Evolutionary conservation across 2,797 vertebrate genomes (phyloP).

Genomic region (Crax fasciolata): DNA sequence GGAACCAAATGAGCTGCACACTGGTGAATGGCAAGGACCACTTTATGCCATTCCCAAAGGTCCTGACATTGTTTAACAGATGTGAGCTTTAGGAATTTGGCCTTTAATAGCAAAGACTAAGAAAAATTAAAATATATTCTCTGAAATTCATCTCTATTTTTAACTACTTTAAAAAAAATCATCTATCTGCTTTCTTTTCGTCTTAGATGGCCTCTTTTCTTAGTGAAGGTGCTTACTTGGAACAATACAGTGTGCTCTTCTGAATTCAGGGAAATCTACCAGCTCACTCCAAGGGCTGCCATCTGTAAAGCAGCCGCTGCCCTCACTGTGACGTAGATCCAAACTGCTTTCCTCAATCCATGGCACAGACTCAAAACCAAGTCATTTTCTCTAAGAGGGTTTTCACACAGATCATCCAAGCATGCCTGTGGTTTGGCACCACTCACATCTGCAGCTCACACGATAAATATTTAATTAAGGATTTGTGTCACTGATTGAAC

Average conservation of each 20-base stretch:
- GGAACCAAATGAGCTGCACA: background rate
- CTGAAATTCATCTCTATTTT: background rate
- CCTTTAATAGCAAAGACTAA: background rate
- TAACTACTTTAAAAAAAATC: background rate
- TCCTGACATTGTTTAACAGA: background rate
- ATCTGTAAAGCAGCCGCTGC: background rate
- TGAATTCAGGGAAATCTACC: background rate
- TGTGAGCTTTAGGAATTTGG: background rate
- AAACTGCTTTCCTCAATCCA: background rate
- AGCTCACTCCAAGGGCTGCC: background rate
- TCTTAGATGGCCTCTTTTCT: background rate
- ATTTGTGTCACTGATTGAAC: slow-evolving; percentile 72
- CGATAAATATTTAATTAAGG: slow-evolving; percentile 75
- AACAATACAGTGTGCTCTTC: background rate
- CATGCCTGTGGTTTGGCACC: slow-evolving; percentile 67
- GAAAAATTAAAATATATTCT: background rate
- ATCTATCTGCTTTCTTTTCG: background rate
- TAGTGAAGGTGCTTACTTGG: background rate
- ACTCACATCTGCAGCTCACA: slow-evolving; percentile 55
- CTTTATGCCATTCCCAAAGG: background rate
- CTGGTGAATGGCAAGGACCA: background rate
- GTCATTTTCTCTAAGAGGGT: slow-evolving; percentile 29
- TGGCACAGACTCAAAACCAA: slow-evolving; percentile 31
- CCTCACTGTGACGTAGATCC: background rate
- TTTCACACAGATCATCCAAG: slow-evolving; percentile 63